Conservation (phyloP, 1,140 invertebrate genomes). For the Octopus bimaculoides region DNA sequence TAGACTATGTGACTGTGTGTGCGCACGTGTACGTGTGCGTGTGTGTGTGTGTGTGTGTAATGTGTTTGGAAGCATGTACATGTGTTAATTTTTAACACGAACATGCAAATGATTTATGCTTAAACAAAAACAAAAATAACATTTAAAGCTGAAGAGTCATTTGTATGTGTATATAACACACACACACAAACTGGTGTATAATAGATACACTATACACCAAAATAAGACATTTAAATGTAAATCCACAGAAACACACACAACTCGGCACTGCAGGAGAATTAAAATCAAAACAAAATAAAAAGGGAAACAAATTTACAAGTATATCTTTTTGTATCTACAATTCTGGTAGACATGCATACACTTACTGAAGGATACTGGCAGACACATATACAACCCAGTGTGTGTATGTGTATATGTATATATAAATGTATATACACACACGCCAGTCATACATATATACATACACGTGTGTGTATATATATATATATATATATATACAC, state of each 20-base stretch:
- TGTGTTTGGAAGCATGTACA: neutral
- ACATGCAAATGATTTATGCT: neutral
- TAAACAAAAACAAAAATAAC: neutral
- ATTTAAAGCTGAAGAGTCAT: neutral
- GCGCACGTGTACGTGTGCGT: neutral
- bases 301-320: too few relatives aligned
- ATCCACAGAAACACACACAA: too few relatives aligned
- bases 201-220: too few relatives aligned
- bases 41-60: neutral
- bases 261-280: too few relatives aligned
- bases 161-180: neutral
- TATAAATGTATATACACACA: slow-evolving; percentile 1
- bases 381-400: neutral
- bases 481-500: neutral
- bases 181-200: neutral
- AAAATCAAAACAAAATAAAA: too few relatives aligned
- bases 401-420: neutral
- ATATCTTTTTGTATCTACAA: neutral
- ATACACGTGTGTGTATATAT: neutral
- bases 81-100: neutral
- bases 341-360: neutral
- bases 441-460: neutral
- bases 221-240: too few relatives aligned
- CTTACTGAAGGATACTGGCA: neutral
- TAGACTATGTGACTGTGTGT: neutral